Base-by-base conservation (phyloP, 2,888 invertebrate genomes). In the Meandrusa payeni region DNA sequence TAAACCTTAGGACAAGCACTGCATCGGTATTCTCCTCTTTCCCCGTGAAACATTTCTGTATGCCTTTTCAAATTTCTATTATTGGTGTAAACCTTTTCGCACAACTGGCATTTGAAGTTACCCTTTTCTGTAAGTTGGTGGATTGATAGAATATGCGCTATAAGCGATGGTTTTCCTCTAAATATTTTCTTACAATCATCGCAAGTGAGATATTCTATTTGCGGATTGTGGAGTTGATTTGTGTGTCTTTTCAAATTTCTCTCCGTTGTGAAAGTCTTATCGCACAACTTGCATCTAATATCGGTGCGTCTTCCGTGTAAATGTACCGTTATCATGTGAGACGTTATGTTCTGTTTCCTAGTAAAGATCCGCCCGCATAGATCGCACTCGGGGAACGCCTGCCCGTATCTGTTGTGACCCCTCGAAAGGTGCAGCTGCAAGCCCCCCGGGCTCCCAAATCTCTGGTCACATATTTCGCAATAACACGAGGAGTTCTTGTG, bases 321-420 rank as follows among this genome's bases (percentile, higher is more conserved):
- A 47, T 83, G 83, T 0, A 76, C 73, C 0, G 78, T 78, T 0
- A 74, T 65, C 80, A 85, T 83, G 11, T 85, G 83, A 0, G 80
- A 76, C 1, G 61, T 63, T 0, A 83, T 72, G n/a, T 80, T 83
- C 26, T 80, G 79, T 55, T 78, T 82, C 39, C 83, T 63, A 0
- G 75, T 74, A 22, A 83, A 83, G 0, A 78, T 70, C 3, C 78
- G 51, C 0, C 83, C 82, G 12, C 83, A 85, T 0, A 78, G 22
- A 12, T 83, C 82, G 13, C 83, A 85, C 50, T 85, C 82, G 0
- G 85, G 83, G 3, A 61, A 69, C 0, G 75, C 61, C 29, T 78
- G 68, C 0, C 58, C 54, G 9, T 61, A 60, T 0, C 66, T 56
- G 23, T 85, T 85, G 42, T 85, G 83, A 0, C 83, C 83, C 2